Evolutionary conservation across 2,797 vertebrate genomes (phyloP), one percentile per base, ranked within the genome.

Genomic region (Tauraco hartlaubi): DNA sequence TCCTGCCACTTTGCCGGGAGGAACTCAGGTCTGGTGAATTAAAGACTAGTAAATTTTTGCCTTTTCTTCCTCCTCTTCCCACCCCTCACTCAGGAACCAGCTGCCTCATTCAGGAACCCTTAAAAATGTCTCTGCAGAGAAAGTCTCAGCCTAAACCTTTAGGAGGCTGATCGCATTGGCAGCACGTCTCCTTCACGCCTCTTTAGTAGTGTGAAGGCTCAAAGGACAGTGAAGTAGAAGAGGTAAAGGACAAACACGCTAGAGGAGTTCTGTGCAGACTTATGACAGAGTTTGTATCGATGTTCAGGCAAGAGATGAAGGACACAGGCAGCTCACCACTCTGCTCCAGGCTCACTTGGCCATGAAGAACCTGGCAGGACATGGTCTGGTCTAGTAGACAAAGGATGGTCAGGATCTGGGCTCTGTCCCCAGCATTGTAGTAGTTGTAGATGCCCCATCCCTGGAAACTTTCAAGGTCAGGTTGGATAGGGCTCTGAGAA

Each of bases 381-480:
- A 3, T 28, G 39, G 41, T 22, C 33, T 73, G 41, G 54, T 61
- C 74, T 48, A 20, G 41, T 9, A 54, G 61, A 3, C 0, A 31
- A 13, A 37, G n/a, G 43, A 7, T 3, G 16, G n/a, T n/a, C 20
- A 31, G 66, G 52, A 22, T 35, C 29, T 41, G 59, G 37, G 25
- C 55, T 58, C 58, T 35, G 20, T 51, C 20, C 9, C 25, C 28
- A 64, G 11, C 11, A 5, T 7, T 39, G 43, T 9, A 31, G 35
- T 18, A 29, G 13, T 0, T 56, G 17, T n/a, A 58, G 79, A 11
- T 54, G 16, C 6, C 7, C 33, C 20, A 31, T 23, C 29, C 41
- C 0, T 15, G 67, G 67, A 12, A 39, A 8, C 5, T 11, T 8
- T 16, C 31, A 0, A 44, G 63, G 17, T 0, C 16, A 23, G 31